Percentiles rank a stretch among this genome's conserved stretches.
phyloP scores from a whole-genome alignment of 1,140 invertebrate genomes.

The Zelostemma sp. region DNA sequence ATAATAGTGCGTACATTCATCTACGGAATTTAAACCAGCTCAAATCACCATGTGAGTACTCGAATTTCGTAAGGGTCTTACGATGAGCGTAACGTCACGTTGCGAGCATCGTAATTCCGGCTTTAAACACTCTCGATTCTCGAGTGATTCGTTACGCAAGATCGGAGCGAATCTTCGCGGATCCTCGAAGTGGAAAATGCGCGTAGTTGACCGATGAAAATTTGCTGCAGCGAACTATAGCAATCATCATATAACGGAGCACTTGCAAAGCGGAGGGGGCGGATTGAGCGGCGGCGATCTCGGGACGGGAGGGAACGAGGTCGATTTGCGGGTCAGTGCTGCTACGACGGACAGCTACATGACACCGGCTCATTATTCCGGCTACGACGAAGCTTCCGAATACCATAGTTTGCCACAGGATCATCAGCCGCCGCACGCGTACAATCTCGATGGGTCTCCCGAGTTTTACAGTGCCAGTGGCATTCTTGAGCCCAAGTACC shows the following conservation, averaged over 20 bases:
- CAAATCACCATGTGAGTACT: slow-evolving; percentile 65
- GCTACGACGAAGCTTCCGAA: slow-evolving; percentile 76
- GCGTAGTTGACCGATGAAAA: slow-evolving; percentile 2
- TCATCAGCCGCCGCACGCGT: slow-evolving; percentile 71
- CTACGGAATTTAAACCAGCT: slow-evolving; percentile 66
- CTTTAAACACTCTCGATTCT: no score
- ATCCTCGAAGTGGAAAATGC: background rate
- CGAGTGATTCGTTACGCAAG: no score
- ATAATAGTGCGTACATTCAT: slow-evolving; percentile 65
- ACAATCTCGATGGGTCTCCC: slow-evolving; percentile 78
- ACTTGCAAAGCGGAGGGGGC: slow-evolving; percentile 59
- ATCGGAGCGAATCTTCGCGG: no score
- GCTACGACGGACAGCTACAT: slow-evolving; percentile 62
- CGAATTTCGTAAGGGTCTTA: no score
- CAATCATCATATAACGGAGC: slow-evolving; percentile 68
- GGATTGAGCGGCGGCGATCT: slow-evolving; percentile 51
- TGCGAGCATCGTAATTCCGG: no score
- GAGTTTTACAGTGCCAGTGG: slow-evolving; percentile 79
- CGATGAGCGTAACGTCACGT: no score
- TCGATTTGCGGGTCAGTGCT: slow-evolving; percentile 58
- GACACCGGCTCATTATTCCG: slow-evolving; percentile 69
- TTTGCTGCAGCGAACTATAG: slow-evolving; percentile 69
- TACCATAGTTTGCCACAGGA: slow-evolving; percentile 77
- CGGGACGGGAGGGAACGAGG: slow-evolving; percentile 56
- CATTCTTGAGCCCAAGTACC: slow-evolving; percentile 79